Percentiles rank a stretch among this genome's conserved stretches.
Evolutionary conservation across 2,888 invertebrate genomes (phyloP).

Genomic region (Cynaeus angustus): DNA sequence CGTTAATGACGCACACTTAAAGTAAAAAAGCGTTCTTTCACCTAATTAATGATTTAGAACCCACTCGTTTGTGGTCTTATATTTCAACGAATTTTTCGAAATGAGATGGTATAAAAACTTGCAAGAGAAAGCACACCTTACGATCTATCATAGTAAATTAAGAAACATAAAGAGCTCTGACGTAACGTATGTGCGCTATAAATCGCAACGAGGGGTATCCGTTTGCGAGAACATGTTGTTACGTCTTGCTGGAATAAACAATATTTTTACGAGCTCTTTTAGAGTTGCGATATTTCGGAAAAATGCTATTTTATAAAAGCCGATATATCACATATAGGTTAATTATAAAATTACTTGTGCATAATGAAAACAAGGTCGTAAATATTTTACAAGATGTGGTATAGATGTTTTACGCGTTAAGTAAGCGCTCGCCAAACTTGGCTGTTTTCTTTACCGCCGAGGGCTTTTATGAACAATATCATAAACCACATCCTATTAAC

Average conservation of each 20-base stretch:
- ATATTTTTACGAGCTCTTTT: slow-evolving; percentile 1
- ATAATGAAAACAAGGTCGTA: slow-evolving; percentile 58
- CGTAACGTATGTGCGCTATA: slow-evolving; percentile 36
- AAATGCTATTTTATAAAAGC: slow-evolving; percentile 39
- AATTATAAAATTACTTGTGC: slow-evolving; percentile 60
- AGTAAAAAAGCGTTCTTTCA: slow-evolving; percentile 9
- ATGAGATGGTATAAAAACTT: slow-evolving; percentile 14
- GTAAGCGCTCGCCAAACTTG: slow-evolving; percentile 47
- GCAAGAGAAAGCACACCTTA: slow-evolving; percentile 15
- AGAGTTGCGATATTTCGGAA: neutral
- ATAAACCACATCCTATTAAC: slow-evolving; percentile 49
- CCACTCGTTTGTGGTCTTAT: neutral
- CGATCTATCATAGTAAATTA: slow-evolving; percentile 39
- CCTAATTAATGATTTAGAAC: slow-evolving; percentile 26
- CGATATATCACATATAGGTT: slow-evolving; percentile 54
- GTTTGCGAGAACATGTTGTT: slow-evolving; percentile 31
- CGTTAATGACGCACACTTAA: slow-evolving; percentile 40
- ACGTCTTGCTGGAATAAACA: slow-evolving; percentile 3
- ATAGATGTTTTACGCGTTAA: slow-evolving; percentile 57
- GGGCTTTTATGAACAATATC: slow-evolving; percentile 50
- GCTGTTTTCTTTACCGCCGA: slow-evolving; percentile 41
- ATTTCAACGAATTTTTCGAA: neutral
- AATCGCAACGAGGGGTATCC: slow-evolving; percentile 42
- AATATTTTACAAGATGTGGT: slow-evolving; percentile 59
- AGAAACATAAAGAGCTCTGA: slow-evolving; percentile 37